Percentiles rank a stretch among this genome's conserved stretches.
Conservation (phyloP, 2,113 vertebrate species). For the Bufo bufo region DNA sequence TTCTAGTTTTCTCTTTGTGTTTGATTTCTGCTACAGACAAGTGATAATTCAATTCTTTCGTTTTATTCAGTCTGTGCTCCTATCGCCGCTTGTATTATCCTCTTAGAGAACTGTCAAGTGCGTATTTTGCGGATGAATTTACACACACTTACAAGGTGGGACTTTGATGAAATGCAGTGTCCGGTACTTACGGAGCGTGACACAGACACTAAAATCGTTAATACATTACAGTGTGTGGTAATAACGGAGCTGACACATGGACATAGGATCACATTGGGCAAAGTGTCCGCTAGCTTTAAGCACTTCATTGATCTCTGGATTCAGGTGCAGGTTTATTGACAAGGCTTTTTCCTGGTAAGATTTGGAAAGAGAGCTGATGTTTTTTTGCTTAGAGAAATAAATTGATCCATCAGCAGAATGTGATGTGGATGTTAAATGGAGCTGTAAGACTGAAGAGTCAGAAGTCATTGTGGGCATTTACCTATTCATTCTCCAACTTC, state of each 20-base stretch:
- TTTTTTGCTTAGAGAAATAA: slow-evolving; percentile 33
- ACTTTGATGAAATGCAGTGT: slow-evolving; percentile 22
- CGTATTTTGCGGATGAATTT: slow-evolving; percentile 11
- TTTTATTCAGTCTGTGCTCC: neutral
- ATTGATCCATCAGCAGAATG: slow-evolving; percentile 44
- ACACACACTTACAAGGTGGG: neutral
- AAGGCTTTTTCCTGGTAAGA: slow-evolving; percentile 17
- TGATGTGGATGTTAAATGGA: slow-evolving; percentile 38
- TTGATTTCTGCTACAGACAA: neutral
- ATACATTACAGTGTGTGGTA: slow-evolving; percentile 18
- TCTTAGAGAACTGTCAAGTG: neutral
- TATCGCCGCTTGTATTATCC: neutral
- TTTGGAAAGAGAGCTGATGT: slow-evolving; percentile 37
- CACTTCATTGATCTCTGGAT: slow-evolving; percentile 44
- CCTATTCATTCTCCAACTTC: neutral
- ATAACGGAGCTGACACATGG: slow-evolving; percentile 33
- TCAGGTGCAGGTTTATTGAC: slow-evolving; percentile 25
- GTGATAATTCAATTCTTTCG: neutral
- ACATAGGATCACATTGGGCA: slow-evolving; percentile 19
- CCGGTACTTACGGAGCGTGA: neutral
- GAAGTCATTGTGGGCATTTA: neutral
- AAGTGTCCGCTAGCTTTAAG: slow-evolving; percentile 25
- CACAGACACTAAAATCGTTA: slow-evolving; percentile 17
- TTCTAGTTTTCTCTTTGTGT: neutral
- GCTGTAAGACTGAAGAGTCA: neutral